Evolutionary conservation across 2,888 invertebrate genomes (phyloP), one percentile per base, ranked within the genome.

Genomic region (Volucella inflata): DNA sequence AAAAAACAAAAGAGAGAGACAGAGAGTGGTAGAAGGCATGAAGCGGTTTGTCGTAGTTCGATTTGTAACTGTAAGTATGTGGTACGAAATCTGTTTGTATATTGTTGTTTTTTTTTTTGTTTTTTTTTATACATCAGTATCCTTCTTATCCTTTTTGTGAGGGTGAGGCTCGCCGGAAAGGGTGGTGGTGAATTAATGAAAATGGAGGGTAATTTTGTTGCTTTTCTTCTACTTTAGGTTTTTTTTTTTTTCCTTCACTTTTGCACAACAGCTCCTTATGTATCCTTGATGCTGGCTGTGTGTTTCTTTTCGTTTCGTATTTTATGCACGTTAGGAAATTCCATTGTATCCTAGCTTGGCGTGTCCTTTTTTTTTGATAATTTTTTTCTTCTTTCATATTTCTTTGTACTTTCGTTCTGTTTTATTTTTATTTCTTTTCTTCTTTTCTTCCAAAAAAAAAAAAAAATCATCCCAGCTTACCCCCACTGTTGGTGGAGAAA

Each of bases 61-160:
- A 85, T 85, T 81, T 85, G 85, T 85, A 85, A 85, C 85, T 85
- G 85, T 85, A 77, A 85, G 85, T 85, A 85, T 85, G 81, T 81
- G 62, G 81, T 53, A 46, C 70, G 51, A 55, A 80, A 84, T 84
- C 70, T 65, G 70, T 76, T 84, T 84, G 78, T 79, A 46, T 70
- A 65, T 30, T 30, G 6, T 30, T 30, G 30, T 30, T 30, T 4
- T 3, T 30, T 30, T 21, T 1, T 2, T 21, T 1, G 2, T 30
- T 30, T 30, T 30, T 30, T 21, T 67, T 55, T 53, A 55, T 42
- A 48, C 55, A 14, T 64, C 42, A 30, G 72, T 68, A 67, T 81
- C 55, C 55, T 72, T 76, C 67, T 76, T 71, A 71, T 85, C 75
- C 85, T 85, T 85, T 75, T 74, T 65, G 59, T 48, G n/a, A 9